These are phyloP conservation scores for Myocastor coypus DNA, from an alignment of 2,113 vertebrate genomes.

Conservation along the genomic window DNA sequence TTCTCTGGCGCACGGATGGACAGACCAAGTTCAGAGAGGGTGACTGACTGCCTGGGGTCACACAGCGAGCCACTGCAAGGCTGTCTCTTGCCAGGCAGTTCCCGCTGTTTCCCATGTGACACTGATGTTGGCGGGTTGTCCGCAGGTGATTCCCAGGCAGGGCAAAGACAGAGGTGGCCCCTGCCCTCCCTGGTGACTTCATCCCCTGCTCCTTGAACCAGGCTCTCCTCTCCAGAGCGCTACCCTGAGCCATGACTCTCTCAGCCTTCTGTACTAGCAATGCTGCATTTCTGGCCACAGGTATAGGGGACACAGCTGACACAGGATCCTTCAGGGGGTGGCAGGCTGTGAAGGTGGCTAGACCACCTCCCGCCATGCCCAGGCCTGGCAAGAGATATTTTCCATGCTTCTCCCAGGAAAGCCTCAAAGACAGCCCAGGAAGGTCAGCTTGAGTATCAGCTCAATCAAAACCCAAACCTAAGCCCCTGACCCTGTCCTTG, in stretches of 20 bases:
- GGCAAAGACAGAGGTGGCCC: neutral
- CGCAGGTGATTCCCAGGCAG: neutral
- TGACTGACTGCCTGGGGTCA: neutral
- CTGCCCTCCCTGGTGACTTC: neutral
- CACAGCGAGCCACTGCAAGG: neutral
- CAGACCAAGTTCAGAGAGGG: neutral
- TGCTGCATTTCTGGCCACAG: neutral
- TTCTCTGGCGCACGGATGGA: neutral
- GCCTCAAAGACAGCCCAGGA: neutral
- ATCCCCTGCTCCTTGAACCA: neutral
- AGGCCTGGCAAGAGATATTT: slow-evolving; percentile 23
- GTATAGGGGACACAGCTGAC: neutral
- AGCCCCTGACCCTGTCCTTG: neutral
- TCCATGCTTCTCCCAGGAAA: slow-evolving; percentile 50
- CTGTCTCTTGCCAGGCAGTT: neutral
- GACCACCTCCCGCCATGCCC: slow-evolving; percentile 56
- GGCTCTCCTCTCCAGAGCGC: neutral
- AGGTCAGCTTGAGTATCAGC: neutral
- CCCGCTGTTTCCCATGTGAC: neutral
- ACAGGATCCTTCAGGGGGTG: slow-evolving; percentile 46
- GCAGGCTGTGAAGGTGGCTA: slow-evolving; percentile 39
- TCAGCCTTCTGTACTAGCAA: neutral
- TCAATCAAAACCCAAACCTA: neutral
- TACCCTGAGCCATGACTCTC: no score
- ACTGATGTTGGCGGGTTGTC: neutral